A percentile compares a stretch with the other conserved stretches of the same genome.
Conservation (phyloP, 1,140 invertebrate species). For the Caerostris darwini region DNA sequence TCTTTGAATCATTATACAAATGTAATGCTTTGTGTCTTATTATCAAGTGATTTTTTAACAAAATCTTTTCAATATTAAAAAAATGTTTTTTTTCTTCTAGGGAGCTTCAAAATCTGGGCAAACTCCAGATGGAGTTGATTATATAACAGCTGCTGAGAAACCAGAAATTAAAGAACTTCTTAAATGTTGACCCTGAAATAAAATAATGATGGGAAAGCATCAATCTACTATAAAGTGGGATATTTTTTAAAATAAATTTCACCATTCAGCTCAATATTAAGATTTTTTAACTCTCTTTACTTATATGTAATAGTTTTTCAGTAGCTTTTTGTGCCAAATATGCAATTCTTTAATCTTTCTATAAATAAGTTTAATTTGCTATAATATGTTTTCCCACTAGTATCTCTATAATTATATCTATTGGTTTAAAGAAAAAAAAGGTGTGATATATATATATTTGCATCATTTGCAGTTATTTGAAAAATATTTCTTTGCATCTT, state of each 20-base stretch:
- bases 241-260: slow-evolving; percentile 62
- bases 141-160: slow-evolving; percentile 94
- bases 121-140: slow-evolving; percentile 92
- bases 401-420: background rate
- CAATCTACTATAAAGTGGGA: slow-evolving; percentile 26
- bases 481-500: background rate
- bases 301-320: slow-evolving; percentile 46
- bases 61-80: background rate
- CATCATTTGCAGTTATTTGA: background rate
- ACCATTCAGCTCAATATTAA: slow-evolving; percentile 58
- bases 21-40: too few species aligned
- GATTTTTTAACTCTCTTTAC: slow-evolving; percentile 6
- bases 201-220: background rate
- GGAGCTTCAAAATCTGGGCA: slow-evolving; percentile 91
- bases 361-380: background rate
- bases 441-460: background rate
- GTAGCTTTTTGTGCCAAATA: slow-evolving; percentile 63
- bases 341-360: background rate
- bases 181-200: slow-evolving; percentile 79
- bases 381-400: background rate
- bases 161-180: slow-evolving; percentile 93
- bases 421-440: background rate
- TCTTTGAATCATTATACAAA: too few species aligned
- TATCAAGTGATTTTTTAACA: too few species aligned
- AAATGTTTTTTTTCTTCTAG: slow-evolving; percentile 81